A percentile compares a stretch with the other conserved stretches of the same genome.
Evolutionary conservation across 1,140 invertebrate genomes (phyloP).

Genomic region (Grapholita molesta): DNA sequence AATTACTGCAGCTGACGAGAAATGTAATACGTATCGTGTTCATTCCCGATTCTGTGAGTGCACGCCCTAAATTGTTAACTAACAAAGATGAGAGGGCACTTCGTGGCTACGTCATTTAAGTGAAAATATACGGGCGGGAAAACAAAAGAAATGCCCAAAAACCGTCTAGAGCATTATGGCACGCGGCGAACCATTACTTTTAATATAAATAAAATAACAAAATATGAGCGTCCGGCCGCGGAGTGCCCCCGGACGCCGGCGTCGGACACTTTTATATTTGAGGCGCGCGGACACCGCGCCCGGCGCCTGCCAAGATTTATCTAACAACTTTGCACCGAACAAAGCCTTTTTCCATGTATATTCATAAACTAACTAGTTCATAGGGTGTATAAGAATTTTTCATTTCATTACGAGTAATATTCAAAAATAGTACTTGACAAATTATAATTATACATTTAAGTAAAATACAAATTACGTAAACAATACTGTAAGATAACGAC

Average conservation of each 20-base stretch:
- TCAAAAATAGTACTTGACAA: too few relatives aligned
- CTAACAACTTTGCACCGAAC: slow-evolving; percentile 20
- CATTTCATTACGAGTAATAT: too few relatives aligned
- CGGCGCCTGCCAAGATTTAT: slow-evolving; percentile 34
- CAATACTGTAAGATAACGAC: neutral
- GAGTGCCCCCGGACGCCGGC: slow-evolving; percentile 60
- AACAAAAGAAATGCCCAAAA: slow-evolving; percentile 71
- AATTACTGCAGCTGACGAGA: slow-evolving; percentile 15
- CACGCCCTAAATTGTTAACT: slow-evolving; percentile 24
- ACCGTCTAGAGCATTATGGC: slow-evolving; percentile 67
- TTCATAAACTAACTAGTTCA: neutral
- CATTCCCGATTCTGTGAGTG: slow-evolving; percentile 13
- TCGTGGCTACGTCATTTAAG: slow-evolving; percentile 69
- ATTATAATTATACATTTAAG: neutral
- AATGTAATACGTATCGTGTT: slow-evolving; percentile 15
- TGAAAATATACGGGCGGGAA: slow-evolving; percentile 72
- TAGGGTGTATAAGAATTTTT: neutral
- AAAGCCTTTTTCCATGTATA: slow-evolving; percentile 3
- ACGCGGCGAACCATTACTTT: slow-evolving; percentile 72
- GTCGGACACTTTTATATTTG: slow-evolving; percentile 66
- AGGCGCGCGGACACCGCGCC: slow-evolving; percentile 29
- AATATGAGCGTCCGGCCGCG: slow-evolving; percentile 75
- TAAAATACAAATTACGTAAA: neutral
- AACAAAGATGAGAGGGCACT: slow-evolving; percentile 51
- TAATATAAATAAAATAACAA: slow-evolving; percentile 79